A percentile compares a stretch with the other conserved stretches of the same genome.
Conservation (phyloP, 2,888 invertebrate species). For the Panorpa germanica region DNA sequence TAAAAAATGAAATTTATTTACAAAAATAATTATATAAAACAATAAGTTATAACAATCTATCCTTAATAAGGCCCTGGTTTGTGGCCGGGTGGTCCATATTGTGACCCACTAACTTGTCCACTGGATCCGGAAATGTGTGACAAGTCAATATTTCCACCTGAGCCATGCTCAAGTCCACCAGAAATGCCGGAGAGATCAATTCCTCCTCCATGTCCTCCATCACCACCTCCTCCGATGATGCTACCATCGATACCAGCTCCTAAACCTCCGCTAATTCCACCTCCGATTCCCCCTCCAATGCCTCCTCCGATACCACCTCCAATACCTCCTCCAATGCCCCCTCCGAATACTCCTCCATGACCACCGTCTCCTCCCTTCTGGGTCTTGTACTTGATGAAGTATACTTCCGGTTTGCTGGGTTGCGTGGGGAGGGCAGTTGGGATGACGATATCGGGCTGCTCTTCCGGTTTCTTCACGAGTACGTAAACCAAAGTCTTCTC, state of each 20-base stretch:
- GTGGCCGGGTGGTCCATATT: too few species aligned
- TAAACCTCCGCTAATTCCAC: constrained; percentile 18
- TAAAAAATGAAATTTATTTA: too few species aligned
- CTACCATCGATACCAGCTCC: constrained; percentile 13
- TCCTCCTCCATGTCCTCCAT: constrained; percentile 13
- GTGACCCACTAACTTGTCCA: too few species aligned
- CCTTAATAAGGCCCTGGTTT: too few species aligned
- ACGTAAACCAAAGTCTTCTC: constrained; percentile 81
- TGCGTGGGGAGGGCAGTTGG: constrained; percentile 63
- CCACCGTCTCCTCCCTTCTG: too few species aligned
- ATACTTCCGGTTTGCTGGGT: constrained; percentile 76
- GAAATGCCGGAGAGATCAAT: constrained; percentile 12
- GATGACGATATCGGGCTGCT: constrained; percentile 60
- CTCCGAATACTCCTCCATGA: constrained; percentile 14
- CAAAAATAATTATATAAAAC: too few species aligned
- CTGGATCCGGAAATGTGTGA: too few species aligned
- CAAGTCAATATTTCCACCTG: too few species aligned
- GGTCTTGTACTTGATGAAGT: constrained; percentile 78
- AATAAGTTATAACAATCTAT: too few species aligned
- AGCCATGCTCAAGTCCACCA: constrained; percentile 17
- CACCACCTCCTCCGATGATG: constrained; percentile 13
- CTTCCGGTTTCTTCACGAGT: constrained; percentile 74
- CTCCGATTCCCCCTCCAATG: constrained; percentile 15
- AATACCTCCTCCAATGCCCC: too few species aligned
- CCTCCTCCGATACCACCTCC: too few species aligned